phyloP scores from a whole-genome alignment of 2,797 vertebrate species.

The Enteromius mattozi region DNA sequence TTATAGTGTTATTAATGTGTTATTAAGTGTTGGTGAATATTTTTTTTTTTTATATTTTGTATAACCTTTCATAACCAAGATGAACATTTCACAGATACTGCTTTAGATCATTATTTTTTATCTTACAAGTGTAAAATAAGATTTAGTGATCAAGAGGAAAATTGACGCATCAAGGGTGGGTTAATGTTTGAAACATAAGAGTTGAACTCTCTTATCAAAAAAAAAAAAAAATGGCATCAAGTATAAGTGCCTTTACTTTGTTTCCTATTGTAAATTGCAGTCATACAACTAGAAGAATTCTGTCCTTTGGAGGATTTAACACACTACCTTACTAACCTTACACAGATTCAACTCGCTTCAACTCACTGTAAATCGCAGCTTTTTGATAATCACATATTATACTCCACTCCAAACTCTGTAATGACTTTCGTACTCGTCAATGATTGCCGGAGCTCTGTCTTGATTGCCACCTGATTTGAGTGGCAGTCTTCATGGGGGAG shows the following conservation, averaged over 20 bases:
- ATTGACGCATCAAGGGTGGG: background rate
- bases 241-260: background rate
- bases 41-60: background rate
- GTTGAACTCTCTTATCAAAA: background rate
- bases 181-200: background rate
- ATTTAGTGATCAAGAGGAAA: background rate
- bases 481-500: slow-evolving; percentile 19
- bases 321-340: background rate
- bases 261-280: background rate
- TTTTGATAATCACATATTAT: slow-evolving; percentile 50
- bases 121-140: background rate
- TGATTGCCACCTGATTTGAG: slow-evolving; percentile 60
- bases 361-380: slow-evolving; percentile 27
- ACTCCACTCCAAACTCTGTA: slow-evolving; percentile 51
- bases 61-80: background rate
- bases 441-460: slow-evolving; percentile 47
- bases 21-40: background rate
- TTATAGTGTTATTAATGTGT: background rate
- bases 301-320: background rate
- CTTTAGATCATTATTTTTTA: background rate
- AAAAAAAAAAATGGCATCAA: background rate
- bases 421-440: slow-evolving; percentile 39
- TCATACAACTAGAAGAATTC: background rate
- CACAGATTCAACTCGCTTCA: background rate
- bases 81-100: background rate